Evolutionary conservation across 1,140 invertebrate species (phyloP), one percentile per base, ranked within the genome.

Genomic region (Procambarus clarkii): DNA sequence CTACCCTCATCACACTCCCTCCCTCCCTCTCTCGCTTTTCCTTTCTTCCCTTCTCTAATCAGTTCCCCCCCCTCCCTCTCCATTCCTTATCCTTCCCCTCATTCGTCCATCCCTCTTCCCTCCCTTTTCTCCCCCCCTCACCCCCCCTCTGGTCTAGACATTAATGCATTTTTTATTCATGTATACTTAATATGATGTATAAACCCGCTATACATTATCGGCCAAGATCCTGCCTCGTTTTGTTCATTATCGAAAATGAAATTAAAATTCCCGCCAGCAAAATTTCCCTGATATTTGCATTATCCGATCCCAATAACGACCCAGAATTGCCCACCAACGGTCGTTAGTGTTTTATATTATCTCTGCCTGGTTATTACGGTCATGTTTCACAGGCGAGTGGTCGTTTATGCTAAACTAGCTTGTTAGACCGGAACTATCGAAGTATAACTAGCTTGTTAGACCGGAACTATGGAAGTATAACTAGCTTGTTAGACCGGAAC

Each of bases 81-180:
- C 21, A 8, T 34, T n/a, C 11, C 69, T 64, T 4, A 9, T 4
- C 64, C 64, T 21, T 18, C 21, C 64, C 18, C 21, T 21, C 64
- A 18, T 21, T 18, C 18, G 3, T 21, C 18, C 2, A 11, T 18
- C 21, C 3, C 69, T 74, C 7, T n/a, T 34, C 69, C n/a, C 5
- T 64, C 21, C 18, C 5, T n/a, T n/a, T 21, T 9, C 24, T 34
- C 24, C 21, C 69, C 69, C 34, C n/a, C 69, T 34, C 69, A 7
- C 11, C 69, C n/a, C 2, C 34, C 3, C 69, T 34, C 69, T 74
- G 69, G 7, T 3, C 5, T 8, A 24, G 24, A 21, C 69, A 34
- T 74, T 74, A 74, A 74, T 24, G 69, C 11, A 74, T 74, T 74
- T 74, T 74, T 74, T 34, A 74, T 74, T 74, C 69, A 34, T 74